phyloP scores from a whole-genome alignment of 2,888 invertebrate genomes.

The Amaurobius ferox region DNA sequence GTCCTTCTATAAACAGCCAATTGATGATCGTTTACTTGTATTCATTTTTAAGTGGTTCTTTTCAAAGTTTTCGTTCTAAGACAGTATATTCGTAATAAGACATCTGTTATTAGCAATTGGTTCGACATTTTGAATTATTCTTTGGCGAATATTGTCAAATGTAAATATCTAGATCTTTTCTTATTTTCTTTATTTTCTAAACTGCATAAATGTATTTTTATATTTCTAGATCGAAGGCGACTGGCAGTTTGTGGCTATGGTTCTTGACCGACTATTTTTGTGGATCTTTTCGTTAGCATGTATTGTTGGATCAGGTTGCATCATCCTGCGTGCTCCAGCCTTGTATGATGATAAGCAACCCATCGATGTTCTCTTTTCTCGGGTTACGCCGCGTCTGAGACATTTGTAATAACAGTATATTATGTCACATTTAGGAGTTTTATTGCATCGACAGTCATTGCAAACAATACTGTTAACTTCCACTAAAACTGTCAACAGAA shows the following conservation, averaged over 20 bases:
- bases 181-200: neutral
- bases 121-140: neutral
- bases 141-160: neutral
- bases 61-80: no score
- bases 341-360: slow-evolving; percentile 84
- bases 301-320: slow-evolving; percentile 88
- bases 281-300: slow-evolving; percentile 94
- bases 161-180: neutral
- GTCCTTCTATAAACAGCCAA: no score
- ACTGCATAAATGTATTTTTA: slow-evolving; percentile 57
- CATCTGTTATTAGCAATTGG: no score
- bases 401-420: slow-evolving; percentile 31
- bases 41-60: no score
- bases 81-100: no score
- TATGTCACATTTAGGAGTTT: no score
- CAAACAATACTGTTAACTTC: no score
- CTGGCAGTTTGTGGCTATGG: slow-evolving; percentile 97
- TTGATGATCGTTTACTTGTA: no score
- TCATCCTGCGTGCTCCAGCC: slow-evolving; percentile 88
- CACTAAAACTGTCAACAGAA: no score
- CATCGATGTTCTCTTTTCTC: slow-evolving; percentile 68
- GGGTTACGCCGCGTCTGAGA: slow-evolving; percentile 44
- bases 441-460: no score
- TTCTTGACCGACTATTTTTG: slow-evolving; percentile 92
- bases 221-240: slow-evolving; percentile 91